Percentiles rank a stretch among this genome's conserved stretches.
phyloP scores from a whole-genome alignment of 2,113 vertebrate genomes.

The Poecile atricapillus region DNA sequence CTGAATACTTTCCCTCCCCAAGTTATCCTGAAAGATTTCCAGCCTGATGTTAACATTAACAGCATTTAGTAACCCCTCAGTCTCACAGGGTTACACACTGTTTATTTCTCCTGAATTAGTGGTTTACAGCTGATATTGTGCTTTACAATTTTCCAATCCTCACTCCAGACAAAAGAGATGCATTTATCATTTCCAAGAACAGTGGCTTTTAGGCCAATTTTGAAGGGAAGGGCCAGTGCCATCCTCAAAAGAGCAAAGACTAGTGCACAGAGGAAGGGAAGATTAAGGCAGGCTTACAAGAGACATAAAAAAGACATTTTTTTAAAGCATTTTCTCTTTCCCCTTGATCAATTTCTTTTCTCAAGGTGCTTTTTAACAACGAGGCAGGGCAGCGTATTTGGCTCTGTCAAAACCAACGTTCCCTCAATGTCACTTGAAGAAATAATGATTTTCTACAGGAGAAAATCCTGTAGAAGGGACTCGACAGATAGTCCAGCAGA shows the following conservation, averaged over 20 bases:
- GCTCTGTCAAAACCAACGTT: slow-evolving; percentile 19
- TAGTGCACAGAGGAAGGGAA: not conserved
- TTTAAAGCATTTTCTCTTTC: not conserved
- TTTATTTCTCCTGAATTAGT: not conserved
- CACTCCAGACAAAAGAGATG: not conserved
- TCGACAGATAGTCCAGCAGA: not conserved
- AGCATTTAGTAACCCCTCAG: not conserved
- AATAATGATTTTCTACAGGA: slow-evolving; percentile 23
- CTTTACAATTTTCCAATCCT: not conserved
- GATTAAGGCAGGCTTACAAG: not conserved
- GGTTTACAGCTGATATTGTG: not conserved
- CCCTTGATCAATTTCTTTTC: slow-evolving; percentile 5
- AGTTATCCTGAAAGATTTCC: not conserved
- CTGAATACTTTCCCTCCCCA: not conserved
- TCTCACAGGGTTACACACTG: not conserved
- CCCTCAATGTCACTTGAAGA: slow-evolving; percentile 4
- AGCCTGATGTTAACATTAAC: not conserved
- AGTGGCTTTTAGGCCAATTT: not conserved
- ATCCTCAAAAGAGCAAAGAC: not conserved
- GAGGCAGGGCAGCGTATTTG: not conserved
- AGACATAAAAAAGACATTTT: not conserved
- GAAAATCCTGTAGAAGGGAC: not conserved
- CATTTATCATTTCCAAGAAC: not conserved
- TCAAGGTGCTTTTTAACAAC: not conserved
- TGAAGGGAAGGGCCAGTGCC: not conserved